phyloP scores from a whole-genome alignment of 2,797 vertebrate genomes.

The Danio tinwini region DNA sequence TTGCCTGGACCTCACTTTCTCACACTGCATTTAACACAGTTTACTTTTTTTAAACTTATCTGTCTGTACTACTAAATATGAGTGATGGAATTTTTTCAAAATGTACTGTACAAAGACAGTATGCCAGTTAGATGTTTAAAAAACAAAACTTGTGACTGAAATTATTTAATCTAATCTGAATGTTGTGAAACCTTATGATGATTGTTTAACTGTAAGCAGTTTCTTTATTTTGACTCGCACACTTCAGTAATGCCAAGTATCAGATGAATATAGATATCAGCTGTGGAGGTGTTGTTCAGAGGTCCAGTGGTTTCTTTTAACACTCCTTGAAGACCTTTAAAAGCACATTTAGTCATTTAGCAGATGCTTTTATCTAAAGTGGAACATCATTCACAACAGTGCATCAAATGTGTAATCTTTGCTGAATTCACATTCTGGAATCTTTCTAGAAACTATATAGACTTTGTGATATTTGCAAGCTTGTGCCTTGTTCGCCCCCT shows the following conservation, averaged over 20 bases:
- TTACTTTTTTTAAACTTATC: background rate
- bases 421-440: constrained; percentile 6
- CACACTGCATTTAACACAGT: background rate
- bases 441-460: background rate
- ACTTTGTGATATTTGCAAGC: background rate
- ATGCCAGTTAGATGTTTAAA: constrained; percentile 36
- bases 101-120: constrained; percentile 15
- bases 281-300: background rate
- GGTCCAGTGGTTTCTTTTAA: background rate
- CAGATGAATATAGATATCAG: constrained; percentile 21
- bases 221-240: constrained; percentile 24
- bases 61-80: background rate
- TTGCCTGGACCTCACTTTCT: constrained; percentile 17
- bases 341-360: constrained; percentile 7
- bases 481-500: background rate
- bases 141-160: constrained; percentile 43
- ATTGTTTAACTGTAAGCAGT: constrained; percentile 30
- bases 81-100: background rate
- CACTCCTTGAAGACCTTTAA: background rate
- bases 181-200: constrained; percentile 25
- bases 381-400: background rate
- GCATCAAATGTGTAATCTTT: background rate
- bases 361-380: constrained; percentile 3
- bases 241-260: constrained; percentile 3
- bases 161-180: constrained; percentile 19